Conservation (phyloP, 2,797 vertebrate species). For the Oryzias sinensis region DNA sequence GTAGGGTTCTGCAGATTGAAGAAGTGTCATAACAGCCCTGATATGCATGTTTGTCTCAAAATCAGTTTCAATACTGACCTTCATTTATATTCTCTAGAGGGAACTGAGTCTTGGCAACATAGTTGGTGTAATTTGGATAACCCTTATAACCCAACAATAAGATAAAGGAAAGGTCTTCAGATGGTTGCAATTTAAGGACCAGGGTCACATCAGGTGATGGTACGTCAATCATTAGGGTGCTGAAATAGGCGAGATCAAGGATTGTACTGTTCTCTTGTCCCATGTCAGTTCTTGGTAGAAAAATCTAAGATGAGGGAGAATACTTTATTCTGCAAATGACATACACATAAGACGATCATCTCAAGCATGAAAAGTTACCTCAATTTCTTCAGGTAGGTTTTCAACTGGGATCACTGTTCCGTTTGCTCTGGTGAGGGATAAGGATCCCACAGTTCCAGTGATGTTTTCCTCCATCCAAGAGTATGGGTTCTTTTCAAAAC, state of each 20-base stretch:
- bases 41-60: neutral
- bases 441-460: slow-evolving; percentile 83
- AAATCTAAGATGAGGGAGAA: slow-evolving; percentile 76
- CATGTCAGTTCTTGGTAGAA: slow-evolving; percentile 78
- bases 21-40: neutral
- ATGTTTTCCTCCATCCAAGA: slow-evolving; percentile 77
- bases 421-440: slow-evolving; percentile 82
- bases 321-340: neutral
- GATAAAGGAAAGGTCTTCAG: slow-evolving; percentile 77
- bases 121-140: slow-evolving; percentile 80
- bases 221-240: slow-evolving; percentile 84
- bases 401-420: slow-evolving; percentile 81
- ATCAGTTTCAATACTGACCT: slow-evolving; percentile 49
- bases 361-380: slow-evolving; percentile 72
- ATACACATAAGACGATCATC: neutral
- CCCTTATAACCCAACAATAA: slow-evolving; percentile 84
- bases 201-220: slow-evolving; percentile 80
- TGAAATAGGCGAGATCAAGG: slow-evolving; percentile 82
- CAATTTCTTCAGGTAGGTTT: slow-evolving; percentile 84
- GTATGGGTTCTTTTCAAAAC: slow-evolving; percentile 87
- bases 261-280: slow-evolving; percentile 75
- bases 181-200: slow-evolving; percentile 86
- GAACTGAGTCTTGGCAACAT: slow-evolving; percentile 77
- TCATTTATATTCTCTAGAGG: slow-evolving; percentile 66
- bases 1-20: neutral